Percentiles rank a stretch among this genome's conserved stretches.
These are phyloP conservation scores for Labroides dimidiatus DNA, from an alignment of 2,797 vertebrate species.

Conservation along the genomic window DNA sequence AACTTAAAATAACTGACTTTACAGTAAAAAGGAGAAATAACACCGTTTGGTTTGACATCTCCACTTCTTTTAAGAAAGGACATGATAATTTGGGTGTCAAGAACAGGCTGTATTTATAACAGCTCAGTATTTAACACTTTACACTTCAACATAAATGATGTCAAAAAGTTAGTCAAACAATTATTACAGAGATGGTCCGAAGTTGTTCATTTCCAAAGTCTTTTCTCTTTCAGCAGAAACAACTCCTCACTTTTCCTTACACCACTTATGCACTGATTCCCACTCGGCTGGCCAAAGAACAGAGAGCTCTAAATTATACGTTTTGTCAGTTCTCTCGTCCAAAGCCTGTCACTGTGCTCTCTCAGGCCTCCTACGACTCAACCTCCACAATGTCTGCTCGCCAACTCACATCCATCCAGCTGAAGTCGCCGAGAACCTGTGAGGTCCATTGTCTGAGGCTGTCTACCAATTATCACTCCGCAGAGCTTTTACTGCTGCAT, in stretches of 20 bases:
- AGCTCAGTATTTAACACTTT: no score
- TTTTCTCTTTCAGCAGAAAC: constrained; percentile 10
- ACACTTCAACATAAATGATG: background rate
- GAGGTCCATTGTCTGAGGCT: constrained; percentile 7
- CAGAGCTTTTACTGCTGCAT: background rate
- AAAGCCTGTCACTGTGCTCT: constrained; percentile 32
- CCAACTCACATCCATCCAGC: constrained; percentile 15
- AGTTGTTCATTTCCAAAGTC: background rate
- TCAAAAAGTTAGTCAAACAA: constrained; percentile 1
- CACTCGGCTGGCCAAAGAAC: constrained; percentile 30
- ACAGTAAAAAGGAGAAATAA: background rate
- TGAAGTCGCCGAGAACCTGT: constrained; percentile 1
- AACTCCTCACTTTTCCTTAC: constrained; percentile 16
- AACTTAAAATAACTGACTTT: background rate
- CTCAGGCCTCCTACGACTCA: constrained; percentile 23
- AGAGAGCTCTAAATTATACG: constrained; percentile 46
- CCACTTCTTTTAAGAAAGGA: no score
- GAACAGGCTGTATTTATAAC: no score
- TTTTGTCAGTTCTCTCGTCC: constrained; percentile 25
- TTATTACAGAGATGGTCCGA: constrained; percentile 16
- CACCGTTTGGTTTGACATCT: no score
- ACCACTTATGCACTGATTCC: constrained; percentile 18
- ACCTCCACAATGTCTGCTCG: constrained; percentile 10
- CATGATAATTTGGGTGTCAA: no score
- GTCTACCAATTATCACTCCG: background rate